Percentiles rank a stretch among this genome's conserved stretches.
Conservation (phyloP, 2,888 invertebrate genomes). For the Agrochola macilenta region DNA sequence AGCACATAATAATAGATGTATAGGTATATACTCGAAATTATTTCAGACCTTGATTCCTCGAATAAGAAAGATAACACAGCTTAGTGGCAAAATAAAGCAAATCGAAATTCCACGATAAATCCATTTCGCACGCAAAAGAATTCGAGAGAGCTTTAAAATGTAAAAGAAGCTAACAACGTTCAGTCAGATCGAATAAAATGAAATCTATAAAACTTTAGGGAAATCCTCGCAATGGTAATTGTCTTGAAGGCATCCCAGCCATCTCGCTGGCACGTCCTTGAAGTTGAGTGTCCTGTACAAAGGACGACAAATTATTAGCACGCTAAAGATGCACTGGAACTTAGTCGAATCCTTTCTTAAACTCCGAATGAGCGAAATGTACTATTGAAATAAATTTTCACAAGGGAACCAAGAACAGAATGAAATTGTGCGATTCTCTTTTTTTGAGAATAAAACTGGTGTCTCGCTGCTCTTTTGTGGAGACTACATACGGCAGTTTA, state of each 20-base stretch:
- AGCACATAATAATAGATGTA: background rate
- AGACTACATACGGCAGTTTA: slow-evolving; percentile 56
- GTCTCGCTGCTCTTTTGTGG: slow-evolving; percentile 80
- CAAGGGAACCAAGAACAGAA: slow-evolving; percentile 79
- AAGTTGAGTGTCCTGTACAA: slow-evolving; percentile 67
- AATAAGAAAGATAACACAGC: slow-evolving; percentile 39
- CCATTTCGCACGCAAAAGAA: slow-evolving; percentile 63
- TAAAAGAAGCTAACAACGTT: slow-evolving; percentile 65
- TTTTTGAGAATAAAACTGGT: slow-evolving; percentile 79
- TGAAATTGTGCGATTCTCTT: slow-evolving; percentile 78
- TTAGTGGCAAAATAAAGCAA: slow-evolving; percentile 60
- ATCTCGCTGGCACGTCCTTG: slow-evolving; percentile 69
- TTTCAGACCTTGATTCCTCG: slow-evolving; percentile 8
- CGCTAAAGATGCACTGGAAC: slow-evolving; percentile 74
- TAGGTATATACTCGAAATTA: background rate
- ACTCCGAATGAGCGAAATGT: slow-evolving; percentile 71
- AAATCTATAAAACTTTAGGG: slow-evolving; percentile 70
- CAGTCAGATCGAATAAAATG: slow-evolving; percentile 68
- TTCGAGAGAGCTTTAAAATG: slow-evolving; percentile 64
- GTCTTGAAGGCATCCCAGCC: slow-evolving; percentile 66
- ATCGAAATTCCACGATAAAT: slow-evolving; percentile 63
- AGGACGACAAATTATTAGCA: slow-evolving; percentile 74
- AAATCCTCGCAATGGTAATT: slow-evolving; percentile 70
- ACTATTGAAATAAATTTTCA: slow-evolving; percentile 82
- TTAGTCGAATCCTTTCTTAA: slow-evolving; percentile 72